Percentiles rank a stretch among this genome's conserved stretches.
These are phyloP conservation scores for Poecile atricapillus DNA, from an alignment of 2,113 vertebrate genomes.

Conservation along the genomic window DNA sequence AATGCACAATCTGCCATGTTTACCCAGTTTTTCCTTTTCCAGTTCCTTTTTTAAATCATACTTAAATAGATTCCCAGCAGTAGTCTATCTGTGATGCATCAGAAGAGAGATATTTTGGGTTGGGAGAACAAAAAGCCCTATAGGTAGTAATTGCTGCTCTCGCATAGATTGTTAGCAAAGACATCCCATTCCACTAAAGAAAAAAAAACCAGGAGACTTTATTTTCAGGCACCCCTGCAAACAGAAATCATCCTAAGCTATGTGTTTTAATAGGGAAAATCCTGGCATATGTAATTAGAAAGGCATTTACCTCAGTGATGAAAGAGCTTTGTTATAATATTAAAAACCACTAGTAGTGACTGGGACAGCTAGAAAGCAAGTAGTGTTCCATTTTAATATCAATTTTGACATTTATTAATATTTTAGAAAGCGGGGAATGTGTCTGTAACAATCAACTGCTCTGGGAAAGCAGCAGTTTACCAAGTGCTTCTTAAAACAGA, in stretches of 20 bases:
- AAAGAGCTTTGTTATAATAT: not conserved
- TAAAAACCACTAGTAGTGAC: not conserved
- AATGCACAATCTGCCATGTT: constrained; percentile 31
- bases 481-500: not conserved
- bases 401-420: not conserved
- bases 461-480: not conserved
- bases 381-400: not conserved
- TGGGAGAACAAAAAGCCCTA: constrained; percentile 23
- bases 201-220: not conserved
- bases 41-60: not conserved
- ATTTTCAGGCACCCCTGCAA: not conserved
- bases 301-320: not conserved
- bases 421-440: not conserved
- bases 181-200: not conserved
- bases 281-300: not conserved
- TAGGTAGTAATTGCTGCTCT: constrained; percentile 29
- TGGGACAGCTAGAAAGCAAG: not conserved
- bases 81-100: constrained; percentile 32
- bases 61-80: constrained; percentile 34
- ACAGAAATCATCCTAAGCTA: not conserved
- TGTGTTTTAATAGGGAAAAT: not conserved
- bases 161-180: not conserved
- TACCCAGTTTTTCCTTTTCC: constrained; percentile 6
- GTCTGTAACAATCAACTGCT: not conserved
- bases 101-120: constrained; percentile 25